A percentile compares a stretch with the other conserved stretches of the same genome.
Conservation (phyloP, 2,797 vertebrate genomes). For the Tenualosa thibaudeaui region DNA sequence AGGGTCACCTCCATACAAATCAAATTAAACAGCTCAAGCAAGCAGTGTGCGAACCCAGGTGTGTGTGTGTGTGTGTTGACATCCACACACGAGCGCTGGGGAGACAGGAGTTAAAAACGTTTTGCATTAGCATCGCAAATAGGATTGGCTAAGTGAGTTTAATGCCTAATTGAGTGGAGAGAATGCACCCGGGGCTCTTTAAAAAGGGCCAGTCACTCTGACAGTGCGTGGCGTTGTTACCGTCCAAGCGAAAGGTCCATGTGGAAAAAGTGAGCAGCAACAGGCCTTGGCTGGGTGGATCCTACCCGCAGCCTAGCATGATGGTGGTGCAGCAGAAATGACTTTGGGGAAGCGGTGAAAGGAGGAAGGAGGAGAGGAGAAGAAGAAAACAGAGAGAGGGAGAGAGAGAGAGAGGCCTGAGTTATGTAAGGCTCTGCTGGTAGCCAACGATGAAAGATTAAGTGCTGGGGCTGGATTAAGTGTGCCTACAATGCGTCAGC, state of each 20-base stretch:
- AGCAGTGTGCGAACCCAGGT: neutral
- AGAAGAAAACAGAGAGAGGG: constrained; percentile 44
- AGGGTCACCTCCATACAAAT: constrained; percentile 9
- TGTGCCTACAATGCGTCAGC: constrained; percentile 21
- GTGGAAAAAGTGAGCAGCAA: neutral
- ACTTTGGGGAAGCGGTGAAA: neutral
- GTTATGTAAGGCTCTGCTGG: constrained; percentile 36
- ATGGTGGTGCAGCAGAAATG: neutral
- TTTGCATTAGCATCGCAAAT: neutral
- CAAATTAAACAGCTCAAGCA: neutral
- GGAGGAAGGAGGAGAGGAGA: constrained; percentile 55
- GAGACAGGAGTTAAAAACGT: neutral
- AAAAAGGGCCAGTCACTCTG: neutral
- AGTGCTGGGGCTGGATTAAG: constrained; percentile 28
- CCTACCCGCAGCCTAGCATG: neutral
- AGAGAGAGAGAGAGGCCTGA: constrained; percentile 21
- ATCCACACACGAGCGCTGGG: neutral
- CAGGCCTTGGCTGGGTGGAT: neutral
- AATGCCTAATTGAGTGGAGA: constrained; percentile 15
- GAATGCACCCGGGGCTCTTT: neutral
- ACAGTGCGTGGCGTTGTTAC: neutral
- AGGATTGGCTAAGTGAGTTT: constrained; percentile 19
- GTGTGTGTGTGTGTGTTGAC: neutral
- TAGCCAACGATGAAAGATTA: constrained; percentile 32
- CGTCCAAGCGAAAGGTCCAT: neutral